Conservation (phyloP, 2,888 invertebrate species). For the Cynaeus angustus region DNA sequence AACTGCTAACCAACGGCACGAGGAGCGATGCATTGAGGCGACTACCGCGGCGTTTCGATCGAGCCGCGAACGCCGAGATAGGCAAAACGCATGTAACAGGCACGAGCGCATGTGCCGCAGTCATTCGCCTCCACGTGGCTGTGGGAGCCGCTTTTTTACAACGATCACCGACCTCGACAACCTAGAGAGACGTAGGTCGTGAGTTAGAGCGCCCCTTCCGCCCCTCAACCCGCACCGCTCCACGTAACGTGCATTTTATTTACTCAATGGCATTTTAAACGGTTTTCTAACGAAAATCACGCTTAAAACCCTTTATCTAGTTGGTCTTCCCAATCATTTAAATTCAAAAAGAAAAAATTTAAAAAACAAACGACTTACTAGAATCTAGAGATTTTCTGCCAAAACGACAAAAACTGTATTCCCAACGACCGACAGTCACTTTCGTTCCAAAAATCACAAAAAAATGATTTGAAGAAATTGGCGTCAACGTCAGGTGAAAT, state of each 20-base stretch:
- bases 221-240: conserved; percentile 49
- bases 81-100: conserved; percentile 69
- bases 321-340: no score
- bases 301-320: background rate
- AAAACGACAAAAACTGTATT: background rate
- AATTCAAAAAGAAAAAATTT: no score
- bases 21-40: conserved; percentile 74
- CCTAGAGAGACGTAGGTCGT: conserved; percentile 75
- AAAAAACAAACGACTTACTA: no score
- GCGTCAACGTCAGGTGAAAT: no score
- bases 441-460: background rate
- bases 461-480: background rate
- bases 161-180: conserved; percentile 80
- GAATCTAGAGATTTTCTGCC: background rate
- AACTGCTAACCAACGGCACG: conserved; percentile 61
- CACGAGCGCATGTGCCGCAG: conserved; percentile 73
- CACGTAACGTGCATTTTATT: conserved; percentile 25
- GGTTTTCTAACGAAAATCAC: conserved; percentile 19
- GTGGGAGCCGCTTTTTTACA: conserved; percentile 70
- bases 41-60: conserved; percentile 72
- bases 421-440: background rate
- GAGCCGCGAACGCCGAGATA: conserved; percentile 51
- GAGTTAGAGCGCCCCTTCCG: conserved; percentile 69
- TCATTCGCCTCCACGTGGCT: conserved; percentile 74
- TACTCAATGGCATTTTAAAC: conserved; percentile 30